Conservation (phyloP, 2,113 vertebrate genomes). For the Acanthochromis polyacanthus region DNA sequence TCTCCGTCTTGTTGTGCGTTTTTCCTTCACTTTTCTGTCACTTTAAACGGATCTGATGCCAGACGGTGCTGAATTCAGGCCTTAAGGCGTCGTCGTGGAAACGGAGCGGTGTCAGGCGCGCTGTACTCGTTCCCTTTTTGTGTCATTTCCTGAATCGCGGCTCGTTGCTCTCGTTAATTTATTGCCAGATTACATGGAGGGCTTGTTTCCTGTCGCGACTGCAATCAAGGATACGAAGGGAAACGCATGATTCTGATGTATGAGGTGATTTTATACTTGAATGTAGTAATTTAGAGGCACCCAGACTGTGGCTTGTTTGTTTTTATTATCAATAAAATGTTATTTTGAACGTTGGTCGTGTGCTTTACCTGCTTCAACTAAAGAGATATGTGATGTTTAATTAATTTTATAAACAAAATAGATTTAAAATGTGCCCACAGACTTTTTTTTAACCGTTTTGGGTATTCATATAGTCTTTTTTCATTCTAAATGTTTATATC, state of each 20-base stretch:
- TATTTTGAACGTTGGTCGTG: slow-evolving; percentile 57
- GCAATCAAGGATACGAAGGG: slow-evolving; percentile 72
- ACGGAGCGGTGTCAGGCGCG: neutral
- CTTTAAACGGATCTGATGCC: too few species aligned
- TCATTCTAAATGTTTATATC: too few species aligned
- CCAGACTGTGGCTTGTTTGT: slow-evolving; percentile 48
- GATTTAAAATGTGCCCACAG: too few species aligned
- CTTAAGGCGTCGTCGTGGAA: too few species aligned
- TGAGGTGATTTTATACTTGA: slow-evolving; percentile 73
- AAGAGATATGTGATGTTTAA: neutral
- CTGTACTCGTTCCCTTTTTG: slow-evolving; percentile 9
- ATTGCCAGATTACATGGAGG: slow-evolving; percentile 4
- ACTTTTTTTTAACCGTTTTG: too few species aligned
- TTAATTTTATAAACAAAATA: too few species aligned
- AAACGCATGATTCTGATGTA: slow-evolving; percentile 48
- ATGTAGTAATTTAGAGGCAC: slow-evolving; percentile 49
- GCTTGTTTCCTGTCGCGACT: slow-evolving; percentile 20
- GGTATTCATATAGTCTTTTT: too few species aligned
- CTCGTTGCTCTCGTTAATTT: slow-evolving; percentile 15
- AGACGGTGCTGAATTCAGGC: too few species aligned
- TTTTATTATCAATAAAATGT: slow-evolving; percentile 75
- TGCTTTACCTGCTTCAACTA: neutral
- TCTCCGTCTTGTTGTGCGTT: too few species aligned
- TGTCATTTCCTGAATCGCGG: neutral
- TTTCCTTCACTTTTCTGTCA: too few species aligned